Evolutionary conservation across 1,140 invertebrate species (phyloP).

Genomic region (Drosophila gunungcola): DNA sequence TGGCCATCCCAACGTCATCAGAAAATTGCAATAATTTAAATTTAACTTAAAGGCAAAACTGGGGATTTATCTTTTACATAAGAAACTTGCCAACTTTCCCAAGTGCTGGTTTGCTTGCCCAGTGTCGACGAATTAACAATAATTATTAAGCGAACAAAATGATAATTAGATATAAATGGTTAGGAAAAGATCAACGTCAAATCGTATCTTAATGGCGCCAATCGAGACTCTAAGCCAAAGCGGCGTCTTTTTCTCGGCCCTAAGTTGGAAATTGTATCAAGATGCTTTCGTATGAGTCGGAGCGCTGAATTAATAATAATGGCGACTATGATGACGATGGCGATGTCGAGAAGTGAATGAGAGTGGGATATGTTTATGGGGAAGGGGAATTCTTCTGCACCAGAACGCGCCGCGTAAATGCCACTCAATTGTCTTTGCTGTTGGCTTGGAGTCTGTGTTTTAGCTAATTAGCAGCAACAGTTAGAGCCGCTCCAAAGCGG

Average conservation of each 20-base stretch:
- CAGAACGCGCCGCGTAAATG: conserved; percentile 38
- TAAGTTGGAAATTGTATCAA: conserved; percentile 68
- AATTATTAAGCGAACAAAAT: conserved; percentile 63
- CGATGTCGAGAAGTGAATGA: conserved; percentile 5
- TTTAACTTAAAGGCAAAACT: conserved; percentile 50
- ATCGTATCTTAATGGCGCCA: conserved; percentile 45
- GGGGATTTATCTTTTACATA: conserved; percentile 57
- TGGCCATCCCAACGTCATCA: conserved; percentile 34
- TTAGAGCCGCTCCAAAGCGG: conserved; percentile 36
- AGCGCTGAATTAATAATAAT: conserved; percentile 66
- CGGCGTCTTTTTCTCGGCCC: conserved; percentile 17
- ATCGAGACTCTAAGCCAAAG: conserved; percentile 8
- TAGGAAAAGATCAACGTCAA: conserved; percentile 40
- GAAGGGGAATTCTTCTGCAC: conserved; percentile 31
- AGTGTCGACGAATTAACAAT: conserved; percentile 32
- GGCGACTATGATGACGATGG: conserved; percentile 30
- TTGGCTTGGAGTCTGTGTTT: conserved; percentile 40
- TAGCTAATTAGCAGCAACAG: conserved; percentile 65
- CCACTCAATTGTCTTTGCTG: conserved; percentile 56
- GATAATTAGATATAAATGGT: conserved; percentile 63
- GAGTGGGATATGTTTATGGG: conserved; percentile 15
- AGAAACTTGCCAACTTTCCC: conserved; percentile 54
- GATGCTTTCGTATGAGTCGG: conserved; percentile 46
- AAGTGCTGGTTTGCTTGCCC: conserved; percentile 2
- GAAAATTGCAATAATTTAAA: conserved; percentile 75